Evolutionary conservation across 1,140 invertebrate species (phyloP).

Genomic region (Zaprionus ghesquierei): DNA sequence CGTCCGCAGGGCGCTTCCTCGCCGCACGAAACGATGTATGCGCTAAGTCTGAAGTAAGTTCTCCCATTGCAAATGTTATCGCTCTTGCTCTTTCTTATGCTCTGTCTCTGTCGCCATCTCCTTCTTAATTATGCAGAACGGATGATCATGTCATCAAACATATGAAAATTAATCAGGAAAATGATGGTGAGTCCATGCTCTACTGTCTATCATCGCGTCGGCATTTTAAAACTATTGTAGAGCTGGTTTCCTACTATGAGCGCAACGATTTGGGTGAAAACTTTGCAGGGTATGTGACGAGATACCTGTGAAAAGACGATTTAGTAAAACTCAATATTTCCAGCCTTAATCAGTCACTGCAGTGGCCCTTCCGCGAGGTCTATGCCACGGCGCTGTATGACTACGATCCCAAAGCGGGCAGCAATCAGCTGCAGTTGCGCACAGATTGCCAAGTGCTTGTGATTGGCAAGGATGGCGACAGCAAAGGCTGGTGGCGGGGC

Average conservation of each 20-base stretch:
- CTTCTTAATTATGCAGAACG: constrained; percentile 49
- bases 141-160: constrained; percentile 87
- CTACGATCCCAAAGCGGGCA: constrained; percentile 87
- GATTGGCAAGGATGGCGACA: constrained; percentile 89
- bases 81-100: background rate
- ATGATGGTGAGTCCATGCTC: constrained; percentile 85
- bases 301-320: background rate
- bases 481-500: constrained; percentile 93
- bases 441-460: constrained; percentile 91
- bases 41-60: constrained; percentile 94
- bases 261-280: constrained; percentile 94
- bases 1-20: constrained; percentile 86
- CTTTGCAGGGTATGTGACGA: constrained; percentile 88
- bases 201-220: constrained; percentile 95
- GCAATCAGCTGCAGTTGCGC: constrained; percentile 89
- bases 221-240: constrained; percentile 94
- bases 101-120: background rate
- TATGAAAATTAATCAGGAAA: constrained; percentile 92
- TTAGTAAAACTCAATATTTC: background rate
- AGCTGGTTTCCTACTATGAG: constrained; percentile 95
- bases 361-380: constrained; percentile 90
- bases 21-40: constrained; percentile 89
- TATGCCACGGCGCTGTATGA: constrained; percentile 90
- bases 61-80: background rate
- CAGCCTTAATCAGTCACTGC: constrained; percentile 88